Percentiles rank a stretch among this genome's conserved stretches.
Conservation (phyloP, 2,113 vertebrate genomes). For the Neolamprologus caudopunctatus region DNA sequence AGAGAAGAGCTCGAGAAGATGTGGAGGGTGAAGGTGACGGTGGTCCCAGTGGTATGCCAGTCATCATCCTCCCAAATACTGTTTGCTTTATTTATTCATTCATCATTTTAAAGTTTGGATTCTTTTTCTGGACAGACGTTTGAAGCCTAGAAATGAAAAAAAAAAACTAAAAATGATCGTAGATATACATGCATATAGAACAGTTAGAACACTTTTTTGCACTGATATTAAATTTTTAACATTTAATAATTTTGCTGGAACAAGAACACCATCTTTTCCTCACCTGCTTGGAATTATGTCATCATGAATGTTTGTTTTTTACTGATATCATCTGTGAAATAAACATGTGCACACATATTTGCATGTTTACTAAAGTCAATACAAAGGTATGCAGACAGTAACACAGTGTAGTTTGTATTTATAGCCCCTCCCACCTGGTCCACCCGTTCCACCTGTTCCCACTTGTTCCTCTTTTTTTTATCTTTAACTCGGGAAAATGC, state of each 20-base stretch:
- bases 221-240: not conserved
- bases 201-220: not conserved
- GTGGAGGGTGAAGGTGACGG: too few species aligned
- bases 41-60: rapidly evolving
- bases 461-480: not conserved
- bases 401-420: not conserved
- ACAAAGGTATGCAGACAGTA: not conserved
- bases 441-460: not conserved
- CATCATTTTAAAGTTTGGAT: not conserved
- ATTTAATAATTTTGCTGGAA: not conserved
- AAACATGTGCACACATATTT: not conserved
- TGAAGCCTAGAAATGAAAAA: not conserved
- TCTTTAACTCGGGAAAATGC: not conserved
- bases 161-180: not conserved
- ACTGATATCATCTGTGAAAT: not conserved
- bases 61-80: not conserved
- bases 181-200: not conserved
- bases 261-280: not conserved
- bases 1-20: rapidly evolving
- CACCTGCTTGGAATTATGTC: not conserved
- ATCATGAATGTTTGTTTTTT: not conserved
- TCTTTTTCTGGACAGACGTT: not conserved
- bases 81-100: not conserved
- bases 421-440: not conserved
- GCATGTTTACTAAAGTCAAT: not conserved